These are phyloP conservation scores for Ploceus nigricollis DNA, from an alignment of 2,113 vertebrate genomes.

Conservation along the genomic window DNA sequence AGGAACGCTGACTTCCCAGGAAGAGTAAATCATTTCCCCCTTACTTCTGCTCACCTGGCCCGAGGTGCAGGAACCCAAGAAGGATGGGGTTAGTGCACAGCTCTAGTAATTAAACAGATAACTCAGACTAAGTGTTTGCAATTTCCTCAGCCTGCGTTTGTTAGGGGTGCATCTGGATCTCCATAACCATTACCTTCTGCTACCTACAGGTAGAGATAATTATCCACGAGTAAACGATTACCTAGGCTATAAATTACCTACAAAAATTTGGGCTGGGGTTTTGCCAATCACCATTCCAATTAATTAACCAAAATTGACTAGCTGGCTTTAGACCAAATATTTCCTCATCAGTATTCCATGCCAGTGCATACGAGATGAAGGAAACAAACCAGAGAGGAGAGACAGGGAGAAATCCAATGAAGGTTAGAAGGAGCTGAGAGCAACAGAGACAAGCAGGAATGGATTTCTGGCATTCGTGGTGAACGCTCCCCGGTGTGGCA, in stretches of 20 bases:
- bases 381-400: conserved; percentile 19
- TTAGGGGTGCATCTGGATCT: conserved; percentile 37
- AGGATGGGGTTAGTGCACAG: not conserved
- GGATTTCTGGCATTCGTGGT: not conserved
- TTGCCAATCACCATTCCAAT: conserved; percentile 70
- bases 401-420: not conserved
- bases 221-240: conserved; percentile 62
- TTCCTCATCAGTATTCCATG: conserved; percentile 59
- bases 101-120: conserved; percentile 46
- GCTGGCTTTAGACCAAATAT: conserved; percentile 61
- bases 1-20: not conserved
- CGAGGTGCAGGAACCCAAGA: not conserved
- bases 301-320: conserved; percentile 70
- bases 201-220: conserved; percentile 65
- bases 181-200: conserved; percentile 56
- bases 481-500: accelerated
- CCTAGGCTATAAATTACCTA: conserved; percentile 67
- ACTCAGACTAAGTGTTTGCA: conserved; percentile 38
- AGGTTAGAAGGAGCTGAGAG: not conserved
- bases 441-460: not conserved
- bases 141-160: not conserved
- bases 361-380: not conserved
- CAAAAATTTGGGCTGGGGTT: conserved; percentile 69
- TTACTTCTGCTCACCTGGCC: not conserved
- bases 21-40: not conserved